A percentile compares a stretch with the other conserved stretches of the same genome.
phyloP scores from a whole-genome alignment of 2,113 vertebrate genomes.

The Alouatta palliata region DNA sequence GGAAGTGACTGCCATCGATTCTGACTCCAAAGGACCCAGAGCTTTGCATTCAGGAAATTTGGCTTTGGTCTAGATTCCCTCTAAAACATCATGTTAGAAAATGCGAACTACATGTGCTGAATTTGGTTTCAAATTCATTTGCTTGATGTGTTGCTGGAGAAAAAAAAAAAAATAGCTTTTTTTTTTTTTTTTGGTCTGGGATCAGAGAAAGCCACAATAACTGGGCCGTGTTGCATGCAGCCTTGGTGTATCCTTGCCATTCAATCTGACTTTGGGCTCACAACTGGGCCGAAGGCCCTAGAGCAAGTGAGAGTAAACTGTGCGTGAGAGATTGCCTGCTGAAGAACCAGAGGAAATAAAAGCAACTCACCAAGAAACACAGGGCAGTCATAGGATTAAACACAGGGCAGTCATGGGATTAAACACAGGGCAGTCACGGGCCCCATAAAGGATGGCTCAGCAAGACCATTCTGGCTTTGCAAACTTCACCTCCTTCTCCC shows the following conservation, averaged over 20 bases:
- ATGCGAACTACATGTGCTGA: neutral
- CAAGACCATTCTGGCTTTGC: neutral
- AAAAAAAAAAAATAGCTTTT: neutral
- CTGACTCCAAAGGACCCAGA: neutral
- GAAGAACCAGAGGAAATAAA: neutral
- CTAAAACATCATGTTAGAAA: neutral
- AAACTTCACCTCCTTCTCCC: too few relatives aligned
- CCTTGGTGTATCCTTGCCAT: neutral
- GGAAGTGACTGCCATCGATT: neutral
- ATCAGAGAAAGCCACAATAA: neutral
- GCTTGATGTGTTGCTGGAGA: neutral
- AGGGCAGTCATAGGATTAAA: too few relatives aligned
- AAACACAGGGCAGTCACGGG: accelerated
- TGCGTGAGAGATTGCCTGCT: neutral
- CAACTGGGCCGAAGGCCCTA: neutral
- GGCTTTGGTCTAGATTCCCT: neutral
- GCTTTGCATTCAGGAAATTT: neutral
- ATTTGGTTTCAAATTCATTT: neutral
- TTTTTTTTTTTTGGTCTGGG: neutral
- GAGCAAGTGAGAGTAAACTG: neutral
- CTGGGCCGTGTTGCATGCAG: too few relatives aligned
- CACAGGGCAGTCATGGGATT: neutral
- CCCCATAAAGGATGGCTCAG: neutral
- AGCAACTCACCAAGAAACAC: neutral
- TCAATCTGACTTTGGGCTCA: neutral